A percentile compares a stretch with the other conserved stretches of the same genome.
Conservation (phyloP, 2,888 invertebrate genomes). For the Oligia latruncula region DNA sequence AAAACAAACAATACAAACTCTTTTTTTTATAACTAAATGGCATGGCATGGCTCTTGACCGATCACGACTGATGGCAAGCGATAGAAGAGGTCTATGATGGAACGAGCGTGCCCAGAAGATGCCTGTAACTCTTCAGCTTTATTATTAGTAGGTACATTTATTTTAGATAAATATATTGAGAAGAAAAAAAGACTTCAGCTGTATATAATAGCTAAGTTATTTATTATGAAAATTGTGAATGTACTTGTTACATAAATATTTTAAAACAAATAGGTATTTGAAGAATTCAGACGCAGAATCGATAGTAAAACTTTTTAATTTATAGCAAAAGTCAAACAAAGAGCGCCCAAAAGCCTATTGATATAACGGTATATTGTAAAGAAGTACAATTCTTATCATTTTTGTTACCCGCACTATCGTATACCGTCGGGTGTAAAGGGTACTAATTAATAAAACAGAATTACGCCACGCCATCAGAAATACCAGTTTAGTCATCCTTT, state of each 20-base stretch:
- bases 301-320: conserved; percentile 16
- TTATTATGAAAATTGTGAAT: not conserved
- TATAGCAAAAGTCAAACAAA: not conserved
- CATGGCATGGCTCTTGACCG: too few species aligned
- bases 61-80: too few species aligned
- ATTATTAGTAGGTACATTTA: not conserved
- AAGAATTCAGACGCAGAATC: conserved; percentile 1
- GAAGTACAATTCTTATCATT: conserved; percentile 2
- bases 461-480: conserved; percentile 12
- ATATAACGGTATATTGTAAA: not conserved
- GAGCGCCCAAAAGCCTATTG: not conserved
- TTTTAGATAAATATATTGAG: not conserved
- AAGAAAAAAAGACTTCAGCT: not conserved
- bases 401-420: not conserved
- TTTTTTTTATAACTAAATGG: too few species aligned
- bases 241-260: conserved; percentile 4
- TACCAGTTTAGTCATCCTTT: conserved; percentile 2
- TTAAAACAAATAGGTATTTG: conserved; percentile 9
- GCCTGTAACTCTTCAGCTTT: not conserved
- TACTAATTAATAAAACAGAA: conserved; percentile 13
- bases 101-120: too few species aligned
- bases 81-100: too few species aligned
- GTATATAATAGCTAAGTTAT: not conserved
- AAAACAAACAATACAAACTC: not conserved
- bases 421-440: too few species aligned